Evolutionary conservation across 2,113 vertebrate species (phyloP).

Genomic region (Paedocypris sp.): DNA sequence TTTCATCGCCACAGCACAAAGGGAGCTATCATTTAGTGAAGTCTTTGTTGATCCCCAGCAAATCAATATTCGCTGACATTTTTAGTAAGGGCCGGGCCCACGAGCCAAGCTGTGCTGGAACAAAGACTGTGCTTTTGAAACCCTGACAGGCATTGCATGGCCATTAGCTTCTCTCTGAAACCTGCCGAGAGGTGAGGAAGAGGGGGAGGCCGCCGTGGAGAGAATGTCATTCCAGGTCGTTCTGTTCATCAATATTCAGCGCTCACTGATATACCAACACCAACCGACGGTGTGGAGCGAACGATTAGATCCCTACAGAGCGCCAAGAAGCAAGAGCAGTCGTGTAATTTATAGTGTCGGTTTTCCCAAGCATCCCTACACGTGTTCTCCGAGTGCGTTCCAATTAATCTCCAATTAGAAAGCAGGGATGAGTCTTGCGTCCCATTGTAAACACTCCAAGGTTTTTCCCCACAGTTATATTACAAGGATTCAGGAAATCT

Average conservation of each 20-base stretch:
- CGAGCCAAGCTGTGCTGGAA: constrained; percentile 30
- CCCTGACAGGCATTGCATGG: constrained; percentile 50
- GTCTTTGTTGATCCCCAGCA: constrained; percentile 49
- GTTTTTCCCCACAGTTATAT: too few species aligned
- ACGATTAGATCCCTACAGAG: too few species aligned
- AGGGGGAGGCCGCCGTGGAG: constrained; percentile 32
- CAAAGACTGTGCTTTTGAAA: constrained; percentile 52
- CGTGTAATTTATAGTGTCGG: too few species aligned
- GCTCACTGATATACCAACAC: not conserved
- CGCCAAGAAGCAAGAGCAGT: too few species aligned
- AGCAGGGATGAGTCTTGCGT: too few species aligned
- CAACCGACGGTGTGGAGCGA: not conserved
- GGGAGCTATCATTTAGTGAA: constrained; percentile 40
- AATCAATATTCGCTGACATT: constrained; percentile 61
- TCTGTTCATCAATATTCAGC: constrained; percentile 10
- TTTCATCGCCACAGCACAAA: constrained; percentile 48
- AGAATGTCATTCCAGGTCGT: constrained; percentile 41
- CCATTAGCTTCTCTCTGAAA: constrained; percentile 55
- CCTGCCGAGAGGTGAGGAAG: constrained; percentile 39
- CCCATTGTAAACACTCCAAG: too few species aligned
- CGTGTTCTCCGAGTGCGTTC: too few species aligned
- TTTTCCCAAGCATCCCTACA: too few species aligned
- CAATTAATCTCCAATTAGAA: too few species aligned
- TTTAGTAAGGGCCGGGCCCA: constrained; percentile 52
- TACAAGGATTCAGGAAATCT: too few species aligned